phyloP scores from a whole-genome alignment of 2,113 vertebrate species.

The Excalfactoria chinensis region DNA sequence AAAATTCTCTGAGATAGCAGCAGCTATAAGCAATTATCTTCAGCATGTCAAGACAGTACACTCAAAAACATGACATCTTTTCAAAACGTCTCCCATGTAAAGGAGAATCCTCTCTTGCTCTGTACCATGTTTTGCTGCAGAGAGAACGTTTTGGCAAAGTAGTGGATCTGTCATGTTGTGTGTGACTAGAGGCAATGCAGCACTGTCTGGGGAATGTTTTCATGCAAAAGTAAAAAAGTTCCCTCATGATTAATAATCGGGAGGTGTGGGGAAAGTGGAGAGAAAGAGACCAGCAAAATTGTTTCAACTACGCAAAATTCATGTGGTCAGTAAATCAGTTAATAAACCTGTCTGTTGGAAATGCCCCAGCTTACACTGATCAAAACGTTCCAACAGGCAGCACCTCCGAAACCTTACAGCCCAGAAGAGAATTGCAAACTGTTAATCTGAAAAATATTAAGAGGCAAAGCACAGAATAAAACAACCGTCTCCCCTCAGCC shows the following conservation, averaged over 20 bases:
- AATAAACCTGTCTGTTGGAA: conserved; percentile 71
- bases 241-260: conserved; percentile 10
- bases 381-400: conserved; percentile 52
- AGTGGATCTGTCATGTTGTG: not conserved
- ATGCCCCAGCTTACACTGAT: conserved; percentile 34
- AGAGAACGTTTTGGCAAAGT: not conserved
- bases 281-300: conserved; percentile 41
- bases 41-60: not conserved
- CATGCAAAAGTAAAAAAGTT: not conserved
- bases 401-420: conserved; percentile 45
- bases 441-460: conserved; percentile 70
- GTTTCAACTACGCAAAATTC: conserved; percentile 46
- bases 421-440: conserved; percentile 58
- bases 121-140: not conserved
- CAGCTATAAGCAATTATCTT: not conserved
- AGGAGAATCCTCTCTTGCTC: not conserved
- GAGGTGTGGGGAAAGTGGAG: conserved; percentile 10
- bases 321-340: conserved; percentile 68
- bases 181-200: not conserved
- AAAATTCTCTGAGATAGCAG: not conserved
- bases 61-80: not conserved
- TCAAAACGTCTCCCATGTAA: not conserved
- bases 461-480: conserved; percentile 36
- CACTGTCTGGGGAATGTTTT: not conserved
- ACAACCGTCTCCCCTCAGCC: not conserved